Percentiles rank a stretch among this genome's conserved stretches.
Evolutionary conservation across 2,797 vertebrate species (phyloP).

Genomic region (Danionella dracula): DNA sequence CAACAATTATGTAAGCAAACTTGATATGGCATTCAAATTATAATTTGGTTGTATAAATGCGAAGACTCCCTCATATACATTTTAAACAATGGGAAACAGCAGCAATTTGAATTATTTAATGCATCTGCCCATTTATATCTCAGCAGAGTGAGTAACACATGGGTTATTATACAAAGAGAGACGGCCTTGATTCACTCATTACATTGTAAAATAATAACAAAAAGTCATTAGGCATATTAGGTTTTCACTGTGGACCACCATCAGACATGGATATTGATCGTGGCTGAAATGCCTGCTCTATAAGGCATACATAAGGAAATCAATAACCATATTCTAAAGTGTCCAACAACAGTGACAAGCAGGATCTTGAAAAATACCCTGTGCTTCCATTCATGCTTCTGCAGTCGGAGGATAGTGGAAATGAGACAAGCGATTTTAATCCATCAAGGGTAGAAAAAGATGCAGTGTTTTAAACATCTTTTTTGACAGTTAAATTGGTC

Average conservation of each 20-base stretch:
- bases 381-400: slow-evolving; percentile 39
- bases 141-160: not conserved
- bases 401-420: slow-evolving; percentile 43
- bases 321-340: slow-evolving; percentile 43
- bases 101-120: too few relatives aligned
- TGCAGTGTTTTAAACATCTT: slow-evolving; percentile 58
- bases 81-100: slow-evolving; percentile 2
- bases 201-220: slow-evolving; percentile 33
- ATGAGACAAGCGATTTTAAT: slow-evolving; percentile 52
- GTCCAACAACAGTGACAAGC: slow-evolving; percentile 31
- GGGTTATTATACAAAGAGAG: not conserved
- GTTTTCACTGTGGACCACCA: slow-evolving; percentile 31
- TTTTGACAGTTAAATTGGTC: slow-evolving; percentile 66
- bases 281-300: slow-evolving; percentile 30
- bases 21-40: not conserved
- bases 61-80: not conserved
- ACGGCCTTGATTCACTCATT: slow-evolving; percentile 18
- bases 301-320: slow-evolving; percentile 37
- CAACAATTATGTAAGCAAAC: too few relatives aligned
- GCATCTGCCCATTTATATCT: too few relatives aligned
- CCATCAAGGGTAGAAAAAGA: slow-evolving; percentile 51
- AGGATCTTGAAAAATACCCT: slow-evolving; percentile 40
- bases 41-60: not conserved
- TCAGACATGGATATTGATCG: slow-evolving; percentile 34
- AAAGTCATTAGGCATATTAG: slow-evolving; percentile 26